These are phyloP conservation scores for Rotaria macrura DNA, from an alignment of 2,888 invertebrate species.

Conservation along the genomic window DNA sequence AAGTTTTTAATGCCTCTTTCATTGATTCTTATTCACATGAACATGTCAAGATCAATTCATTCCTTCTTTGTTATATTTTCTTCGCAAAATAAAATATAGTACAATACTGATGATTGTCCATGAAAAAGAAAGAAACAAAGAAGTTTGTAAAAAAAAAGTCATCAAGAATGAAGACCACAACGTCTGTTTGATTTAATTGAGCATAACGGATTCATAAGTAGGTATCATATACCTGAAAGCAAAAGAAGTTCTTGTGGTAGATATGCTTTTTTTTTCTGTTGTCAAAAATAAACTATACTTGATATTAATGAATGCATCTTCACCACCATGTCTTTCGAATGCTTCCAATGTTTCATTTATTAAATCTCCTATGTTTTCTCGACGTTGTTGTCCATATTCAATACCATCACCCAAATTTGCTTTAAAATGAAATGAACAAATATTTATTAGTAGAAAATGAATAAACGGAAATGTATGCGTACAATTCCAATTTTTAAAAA, in stretches of 20 bases:
- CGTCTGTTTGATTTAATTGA: slow-evolving; percentile 34
- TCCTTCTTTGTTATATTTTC: not conserved
- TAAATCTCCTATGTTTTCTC: slow-evolving; percentile 75
- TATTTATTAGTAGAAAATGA: not conserved
- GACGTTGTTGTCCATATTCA: slow-evolving; percentile 73
- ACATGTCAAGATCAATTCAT: not conserved
- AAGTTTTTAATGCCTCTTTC: too few relatives aligned
- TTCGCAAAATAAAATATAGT: not conserved
- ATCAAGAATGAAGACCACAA: not conserved
- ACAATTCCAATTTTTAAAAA: slow-evolving; percentile 68
- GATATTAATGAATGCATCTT: slow-evolving; percentile 91
- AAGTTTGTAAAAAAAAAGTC: not conserved
- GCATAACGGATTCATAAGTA: slow-evolving; percentile 74
- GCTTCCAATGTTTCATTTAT: slow-evolving; percentile 83
- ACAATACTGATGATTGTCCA: slow-evolving; percentile 3
- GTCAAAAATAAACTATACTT: slow-evolving; percentile 61
- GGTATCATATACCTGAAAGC: slow-evolving; percentile 60
- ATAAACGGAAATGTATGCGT: slow-evolving; percentile 36
- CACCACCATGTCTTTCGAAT: slow-evolving; percentile 79
- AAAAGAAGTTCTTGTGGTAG: not conserved
- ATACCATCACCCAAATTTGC: slow-evolving; percentile 78
- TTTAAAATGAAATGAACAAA: slow-evolving; percentile 49
- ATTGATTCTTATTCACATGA: not conserved
- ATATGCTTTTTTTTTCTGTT: not conserved
- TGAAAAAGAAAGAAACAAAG: not conserved